Percentiles rank a stretch among this genome's conserved stretches.
Conservation (phyloP, 2,797 vertebrate species). For the Channa striata region DNA sequence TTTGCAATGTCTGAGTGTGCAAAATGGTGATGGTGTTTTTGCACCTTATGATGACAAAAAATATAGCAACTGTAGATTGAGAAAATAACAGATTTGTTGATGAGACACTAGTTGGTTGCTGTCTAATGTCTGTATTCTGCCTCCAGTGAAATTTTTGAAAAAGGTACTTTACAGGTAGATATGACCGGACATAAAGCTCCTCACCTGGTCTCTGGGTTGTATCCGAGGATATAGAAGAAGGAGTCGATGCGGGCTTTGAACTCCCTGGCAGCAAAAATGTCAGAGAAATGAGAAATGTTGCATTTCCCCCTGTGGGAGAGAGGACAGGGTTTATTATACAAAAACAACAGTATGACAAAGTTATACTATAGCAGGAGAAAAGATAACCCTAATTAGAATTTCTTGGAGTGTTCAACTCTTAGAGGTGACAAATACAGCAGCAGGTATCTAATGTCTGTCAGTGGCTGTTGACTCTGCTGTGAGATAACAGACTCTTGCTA, state of each 20-base stretch:
- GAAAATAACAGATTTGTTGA: too few species aligned
- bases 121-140: too few species aligned
- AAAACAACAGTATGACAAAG: constrained; percentile 48
- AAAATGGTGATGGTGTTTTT: too few species aligned
- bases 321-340: constrained; percentile 66
- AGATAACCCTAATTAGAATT: constrained; percentile 48
- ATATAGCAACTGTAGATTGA: too few species aligned
- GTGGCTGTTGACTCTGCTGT: constrained; percentile 49
- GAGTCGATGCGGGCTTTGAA: constrained; percentile 99
- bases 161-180: not conserved
- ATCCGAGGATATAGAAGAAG: constrained; percentile 99
- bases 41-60: too few species aligned
- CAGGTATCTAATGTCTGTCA: constrained; percentile 58
- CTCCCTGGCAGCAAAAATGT: constrained; percentile 99
- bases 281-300: constrained; percentile 99
- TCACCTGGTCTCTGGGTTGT: constrained; percentile 99
- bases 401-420: constrained; percentile 25
- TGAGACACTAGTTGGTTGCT: too few species aligned
- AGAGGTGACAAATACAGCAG: constrained; percentile 63
- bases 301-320: constrained; percentile 93
- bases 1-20: not conserved
- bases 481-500: constrained; percentile 41
- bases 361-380: constrained; percentile 31
- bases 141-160: not conserved
- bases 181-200: constrained; percentile 49